Evolutionary conservation across 2,888 invertebrate genomes (phyloP).

Genomic region (Morpho achilles): DNA sequence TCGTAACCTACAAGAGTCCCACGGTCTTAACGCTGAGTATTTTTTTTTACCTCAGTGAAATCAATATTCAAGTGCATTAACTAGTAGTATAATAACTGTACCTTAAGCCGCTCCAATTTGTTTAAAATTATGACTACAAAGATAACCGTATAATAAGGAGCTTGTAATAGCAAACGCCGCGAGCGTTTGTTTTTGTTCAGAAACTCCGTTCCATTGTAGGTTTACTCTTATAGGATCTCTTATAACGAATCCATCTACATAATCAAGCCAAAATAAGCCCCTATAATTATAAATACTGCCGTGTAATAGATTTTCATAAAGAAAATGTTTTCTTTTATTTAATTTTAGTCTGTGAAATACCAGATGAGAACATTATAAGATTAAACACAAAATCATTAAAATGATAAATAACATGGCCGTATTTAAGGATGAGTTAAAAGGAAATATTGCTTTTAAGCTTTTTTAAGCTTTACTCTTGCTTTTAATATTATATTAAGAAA

Average conservation of each 20-base stretch:
- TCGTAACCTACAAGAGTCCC: no score
- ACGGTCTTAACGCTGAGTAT: no score
- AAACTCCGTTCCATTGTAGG: constrained; percentile 23
- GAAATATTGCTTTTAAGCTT: no score
- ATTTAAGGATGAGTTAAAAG: no score
- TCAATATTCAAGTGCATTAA: neutral
- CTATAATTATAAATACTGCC: constrained; percentile 23
- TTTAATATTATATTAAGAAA: no score
- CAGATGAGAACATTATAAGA: neutral
- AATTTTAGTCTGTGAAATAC: constrained; percentile 7
- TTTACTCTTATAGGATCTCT: constrained; percentile 18
- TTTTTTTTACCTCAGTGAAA: no score
- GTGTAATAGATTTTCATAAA: constrained; percentile 24
- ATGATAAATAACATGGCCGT: neutral
- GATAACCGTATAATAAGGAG: constrained; percentile 39
- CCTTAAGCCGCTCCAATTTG: constrained; percentile 38
- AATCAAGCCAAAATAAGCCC: constrained; percentile 22
- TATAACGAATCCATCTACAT: constrained; percentile 24
- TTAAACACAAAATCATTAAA: constrained; percentile 2
- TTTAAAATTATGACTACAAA: constrained; percentile 52
- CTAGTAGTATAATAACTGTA: constrained; percentile 13
- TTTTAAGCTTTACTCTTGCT: no score
- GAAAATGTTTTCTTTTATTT: constrained; percentile 22
- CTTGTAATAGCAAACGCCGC: constrained; percentile 58
- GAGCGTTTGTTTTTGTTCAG: constrained; percentile 58